These are phyloP conservation scores for Trachelus tabidus DNA, from an alignment of 2,888 invertebrate species.

Conservation along the genomic window DNA sequence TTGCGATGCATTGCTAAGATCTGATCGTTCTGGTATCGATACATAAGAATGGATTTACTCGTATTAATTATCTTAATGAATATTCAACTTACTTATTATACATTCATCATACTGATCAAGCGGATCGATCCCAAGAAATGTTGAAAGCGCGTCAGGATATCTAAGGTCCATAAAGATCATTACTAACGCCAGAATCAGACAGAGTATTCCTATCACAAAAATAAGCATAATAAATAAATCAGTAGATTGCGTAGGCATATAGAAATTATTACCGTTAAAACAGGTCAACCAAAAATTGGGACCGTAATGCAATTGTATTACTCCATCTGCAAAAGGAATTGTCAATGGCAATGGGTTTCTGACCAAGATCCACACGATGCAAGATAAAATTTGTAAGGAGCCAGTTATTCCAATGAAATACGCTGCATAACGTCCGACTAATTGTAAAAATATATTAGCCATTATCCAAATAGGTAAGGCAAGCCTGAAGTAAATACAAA, in stretches of 20 bases:
- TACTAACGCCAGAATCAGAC: constrained; percentile 63
- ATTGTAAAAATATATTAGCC: constrained; percentile 68
- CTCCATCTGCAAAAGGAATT: constrained; percentile 68
- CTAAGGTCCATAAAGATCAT: constrained; percentile 66
- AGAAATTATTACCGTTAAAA: constrained; percentile 60
- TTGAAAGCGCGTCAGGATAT: constrained; percentile 64
- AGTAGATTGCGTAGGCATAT: constrained; percentile 12
- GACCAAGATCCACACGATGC: constrained; percentile 68
- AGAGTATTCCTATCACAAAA: constrained; percentile 64
- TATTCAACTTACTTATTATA: constrained; percentile 62
- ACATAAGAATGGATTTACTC: not conserved
- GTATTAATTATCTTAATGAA: not conserved
- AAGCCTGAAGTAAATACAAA: constrained; percentile 55
- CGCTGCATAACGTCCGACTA: constrained; percentile 69
- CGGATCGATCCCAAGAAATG: constrained; percentile 69
- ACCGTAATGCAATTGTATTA: constrained; percentile 67
- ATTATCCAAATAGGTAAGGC: constrained; percentile 71
- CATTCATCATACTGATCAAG: constrained; percentile 68
- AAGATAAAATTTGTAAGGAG: constrained; percentile 67
- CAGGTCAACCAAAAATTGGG: constrained; percentile 69
- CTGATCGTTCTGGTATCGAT: not conserved
- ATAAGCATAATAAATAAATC: not conserved
- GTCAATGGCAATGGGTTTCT: constrained; percentile 68
- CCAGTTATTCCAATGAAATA: constrained; percentile 68
- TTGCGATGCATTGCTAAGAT: not conserved